Base-by-base conservation (phyloP, 2,888 invertebrate species). In the Torymus auratus region DNA sequence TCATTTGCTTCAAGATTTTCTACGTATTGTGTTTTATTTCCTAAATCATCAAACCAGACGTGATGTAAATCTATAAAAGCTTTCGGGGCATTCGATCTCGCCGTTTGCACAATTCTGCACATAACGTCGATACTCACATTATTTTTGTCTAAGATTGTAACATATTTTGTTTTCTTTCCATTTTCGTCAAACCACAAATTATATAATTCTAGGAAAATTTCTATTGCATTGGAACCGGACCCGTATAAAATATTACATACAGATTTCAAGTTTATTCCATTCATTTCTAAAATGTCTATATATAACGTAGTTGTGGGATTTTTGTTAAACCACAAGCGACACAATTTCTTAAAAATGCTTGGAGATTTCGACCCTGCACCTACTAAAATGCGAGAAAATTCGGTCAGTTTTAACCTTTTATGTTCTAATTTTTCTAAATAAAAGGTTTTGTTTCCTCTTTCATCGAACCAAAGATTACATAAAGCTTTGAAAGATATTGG, bases 121-220 rank as follows among this genome's bases (percentile, higher is more conserved):
- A 41, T 28, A 4, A 50, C 23, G 4, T 12, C 14, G 2, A 23
- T 5, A 62, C 12, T 20, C 13, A 11, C 17, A 41, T 60, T 23
- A 50, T 41, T 58, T 14, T 70, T 61, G 17, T 15, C 52, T 56
- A 14, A 71, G 20, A 71, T 71, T 56, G 7, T 61, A 41, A 67
- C 20, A n/a, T 71, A 72, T 52, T 69, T 15, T 17, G 53, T 71
- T 68, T 58, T 65, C 2, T 72, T 71, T 28, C 78, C 78, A 11
- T 53, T 17, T 15, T 78, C 13, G 14, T 78, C 70, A 60, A 78
- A 72, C 11, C 56, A 72, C 5, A 71, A 1, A 15, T 58, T 4
- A 15, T 52, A 62, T 3, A 78, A 65, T 28, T 78, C 52, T 56
- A 23, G 13, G 15, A 78, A 78, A 50, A 58, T 58, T 14, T 65